These are phyloP conservation scores for Doryteuthis pealeii DNA, from an alignment of 1,140 invertebrate genomes.

Conservation along the genomic window DNA sequence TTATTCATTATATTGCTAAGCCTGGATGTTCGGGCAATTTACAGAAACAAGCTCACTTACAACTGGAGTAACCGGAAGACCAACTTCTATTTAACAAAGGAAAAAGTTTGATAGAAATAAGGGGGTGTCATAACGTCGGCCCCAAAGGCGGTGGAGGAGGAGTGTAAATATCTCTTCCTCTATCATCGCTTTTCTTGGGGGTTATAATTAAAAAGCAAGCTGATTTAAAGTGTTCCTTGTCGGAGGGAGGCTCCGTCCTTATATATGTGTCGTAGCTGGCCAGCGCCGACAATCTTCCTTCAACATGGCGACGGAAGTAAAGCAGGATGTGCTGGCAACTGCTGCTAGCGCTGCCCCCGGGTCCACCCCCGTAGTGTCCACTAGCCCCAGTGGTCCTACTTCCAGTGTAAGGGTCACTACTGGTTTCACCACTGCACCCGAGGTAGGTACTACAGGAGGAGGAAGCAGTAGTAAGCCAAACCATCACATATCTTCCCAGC, in stretches of 20 bases:
- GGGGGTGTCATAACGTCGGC: too few relatives aligned
- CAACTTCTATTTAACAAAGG: too few relatives aligned
- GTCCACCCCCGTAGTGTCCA: not conserved
- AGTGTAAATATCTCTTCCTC: too few relatives aligned
- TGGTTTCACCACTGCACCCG: not conserved
- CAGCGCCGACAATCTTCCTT: not conserved
- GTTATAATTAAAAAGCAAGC: too few relatives aligned
- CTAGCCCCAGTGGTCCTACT: not conserved
- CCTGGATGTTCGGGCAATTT: too few relatives aligned
- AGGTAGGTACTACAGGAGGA: not conserved
- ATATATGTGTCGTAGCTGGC: slow-evolving; percentile 1
- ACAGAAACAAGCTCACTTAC: too few relatives aligned
- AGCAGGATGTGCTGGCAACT: not conserved
- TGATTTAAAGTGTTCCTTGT: too few relatives aligned
- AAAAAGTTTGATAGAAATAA: too few relatives aligned
- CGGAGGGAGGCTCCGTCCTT: not conserved
- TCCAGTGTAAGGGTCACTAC: not conserved
- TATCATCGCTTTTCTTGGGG: too few relatives aligned
- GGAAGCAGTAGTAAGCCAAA: not conserved
- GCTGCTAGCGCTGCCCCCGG: not conserved
- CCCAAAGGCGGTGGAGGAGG: too few relatives aligned
- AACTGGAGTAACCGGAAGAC: too few relatives aligned
- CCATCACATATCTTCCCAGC: not conserved
- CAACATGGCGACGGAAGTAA: slow-evolving; percentile 6
- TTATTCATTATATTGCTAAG: too few relatives aligned